Base-by-base conservation (phyloP, 64 coral and sea anemone genomes). In the Cladopsammia gracilis region DNA sequence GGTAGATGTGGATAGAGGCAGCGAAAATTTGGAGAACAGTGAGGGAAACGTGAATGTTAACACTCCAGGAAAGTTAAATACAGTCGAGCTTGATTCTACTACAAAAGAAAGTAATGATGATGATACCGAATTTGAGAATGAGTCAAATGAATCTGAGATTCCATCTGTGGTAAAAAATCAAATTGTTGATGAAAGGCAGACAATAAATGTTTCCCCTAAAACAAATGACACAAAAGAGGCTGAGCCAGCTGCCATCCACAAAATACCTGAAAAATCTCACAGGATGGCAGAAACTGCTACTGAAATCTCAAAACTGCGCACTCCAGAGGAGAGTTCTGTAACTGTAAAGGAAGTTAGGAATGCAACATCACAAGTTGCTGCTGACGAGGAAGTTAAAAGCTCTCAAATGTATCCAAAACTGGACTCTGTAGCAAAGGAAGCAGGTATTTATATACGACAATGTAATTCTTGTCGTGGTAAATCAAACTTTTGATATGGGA, bases 331-430 rank as follows among this genome's bases (percentile, higher is more conserved):
- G 20, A 20, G 3, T 68, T 3, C 19, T 23, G 45, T 50, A 24
- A 48, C 9, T n/a, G 60, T 67, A 65, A 25, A 9, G 4, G 43
- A 50, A 8, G 58, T 9, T 48, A 13, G 7, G 64, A 64, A 49
- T 64, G 62, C 47, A 49, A 3, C n/a, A 23, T 13, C 45, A 68
- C 80, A 88, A 25, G 20, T 58, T 23, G 25, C 12, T 13, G 4
- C 14, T 48, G 18, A 88, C 46, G 11, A 58, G 19, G 7, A 56
- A 56, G 48, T 20, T 8, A 88, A 54, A 74, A 43, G 69, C 4
- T 74, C 72, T 56, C 4, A 65, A 3, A 70, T 93, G 53, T 93
- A 93, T 77, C 91, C 82, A 46, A 78, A 87, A 69, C n/a, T 87
- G 45, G 72, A 86, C 25, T 86, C 59, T 45, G 7, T 62, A 16